Conservation (phyloP, 2,797 vertebrate species). For the Arremon aurantiirostris region DNA sequence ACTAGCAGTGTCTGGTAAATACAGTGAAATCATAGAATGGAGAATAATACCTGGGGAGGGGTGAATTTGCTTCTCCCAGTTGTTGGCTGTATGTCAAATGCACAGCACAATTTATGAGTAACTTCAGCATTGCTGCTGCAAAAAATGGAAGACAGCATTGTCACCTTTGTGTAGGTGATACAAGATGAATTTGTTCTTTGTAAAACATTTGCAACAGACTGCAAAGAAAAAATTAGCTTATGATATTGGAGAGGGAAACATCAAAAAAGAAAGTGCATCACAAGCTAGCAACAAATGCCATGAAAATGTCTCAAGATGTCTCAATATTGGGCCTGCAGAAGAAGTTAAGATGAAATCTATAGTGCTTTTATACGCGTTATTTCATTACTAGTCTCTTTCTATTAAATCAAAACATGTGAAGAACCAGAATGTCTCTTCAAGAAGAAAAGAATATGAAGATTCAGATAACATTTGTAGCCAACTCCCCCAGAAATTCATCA, state of each 20-base stretch:
- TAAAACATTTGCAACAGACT: neutral
- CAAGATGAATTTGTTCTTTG: neutral
- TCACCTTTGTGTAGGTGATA: neutral
- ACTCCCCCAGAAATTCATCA: neutral
- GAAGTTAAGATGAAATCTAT: neutral
- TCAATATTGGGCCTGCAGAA: neutral
- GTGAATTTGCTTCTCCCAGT: neutral
- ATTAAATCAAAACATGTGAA: neutral
- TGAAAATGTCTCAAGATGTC: neutral
- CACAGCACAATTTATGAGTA: constrained; percentile 2
- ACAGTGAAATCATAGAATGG: neutral
- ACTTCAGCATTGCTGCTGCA: neutral
- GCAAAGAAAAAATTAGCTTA: neutral
- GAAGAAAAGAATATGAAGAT: neutral
- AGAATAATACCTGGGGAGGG: neutral
- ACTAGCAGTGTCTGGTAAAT: neutral
- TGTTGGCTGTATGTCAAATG: neutral
- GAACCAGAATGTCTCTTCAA: neutral
- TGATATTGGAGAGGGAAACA: neutral
- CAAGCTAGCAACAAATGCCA: neutral
- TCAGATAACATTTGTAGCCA: neutral
- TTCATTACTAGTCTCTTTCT: neutral
- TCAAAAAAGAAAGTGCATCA: neutral
- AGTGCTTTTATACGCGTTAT: neutral
- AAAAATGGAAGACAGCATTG: neutral